phyloP scores from a whole-genome alignment of 1,140 invertebrate species.

The Drosophila trapezifrons region DNA sequence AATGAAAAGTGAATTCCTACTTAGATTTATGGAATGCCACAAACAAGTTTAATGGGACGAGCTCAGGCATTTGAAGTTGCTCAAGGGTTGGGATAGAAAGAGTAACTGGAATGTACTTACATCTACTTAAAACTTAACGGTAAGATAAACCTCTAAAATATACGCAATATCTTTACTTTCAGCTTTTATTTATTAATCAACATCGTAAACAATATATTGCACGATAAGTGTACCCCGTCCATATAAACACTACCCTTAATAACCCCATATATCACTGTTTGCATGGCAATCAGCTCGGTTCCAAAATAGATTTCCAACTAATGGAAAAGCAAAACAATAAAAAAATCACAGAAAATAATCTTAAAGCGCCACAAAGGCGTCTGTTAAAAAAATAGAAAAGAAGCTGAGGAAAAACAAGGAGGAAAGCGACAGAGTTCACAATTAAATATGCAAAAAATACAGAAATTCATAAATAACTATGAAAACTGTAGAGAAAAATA shows the following conservation, averaged over 20 bases:
- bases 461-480: not conserved
- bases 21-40: constrained; percentile 39
- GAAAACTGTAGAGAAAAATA: too few relatives aligned
- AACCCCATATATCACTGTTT: constrained; percentile 12
- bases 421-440: not conserved
- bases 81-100: not conserved
- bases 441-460: not conserved
- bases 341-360: constrained; percentile 13
- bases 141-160: not conserved
- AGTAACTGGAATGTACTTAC: not conserved
- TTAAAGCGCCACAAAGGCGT: constrained; percentile 1
- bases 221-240: not conserved
- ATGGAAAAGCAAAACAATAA: constrained; percentile 6
- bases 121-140: not conserved
- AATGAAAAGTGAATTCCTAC: constrained; percentile 10
- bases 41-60: constrained; percentile 42
- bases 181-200: constrained; percentile 6
- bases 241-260: not conserved
- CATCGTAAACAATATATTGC: not conserved
- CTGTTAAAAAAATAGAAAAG: not conserved
- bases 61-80: constrained; percentile 19
- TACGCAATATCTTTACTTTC: not conserved
- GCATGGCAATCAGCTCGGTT: constrained; percentile 34
- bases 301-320: constrained; percentile 51
- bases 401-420: not conserved